These are phyloP conservation scores for Podargus strigoides DNA, from an alignment of 2,797 vertebrate genomes.

Conservation along the genomic window DNA sequence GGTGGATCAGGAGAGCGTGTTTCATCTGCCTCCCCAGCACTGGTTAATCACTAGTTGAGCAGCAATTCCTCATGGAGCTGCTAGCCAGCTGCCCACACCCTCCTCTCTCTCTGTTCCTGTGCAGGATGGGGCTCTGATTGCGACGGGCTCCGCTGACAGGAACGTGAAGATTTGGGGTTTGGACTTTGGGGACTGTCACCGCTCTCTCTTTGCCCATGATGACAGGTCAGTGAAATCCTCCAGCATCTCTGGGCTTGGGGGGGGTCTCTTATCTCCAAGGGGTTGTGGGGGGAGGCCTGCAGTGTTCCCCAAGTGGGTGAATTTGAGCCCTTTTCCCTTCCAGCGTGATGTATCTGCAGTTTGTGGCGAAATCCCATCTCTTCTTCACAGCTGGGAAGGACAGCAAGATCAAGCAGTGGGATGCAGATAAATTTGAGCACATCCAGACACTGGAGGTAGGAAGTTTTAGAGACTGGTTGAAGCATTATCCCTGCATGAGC, in stretches of 20 bases:
- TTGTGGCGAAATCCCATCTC: constrained; percentile 94
- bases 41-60: neutral
- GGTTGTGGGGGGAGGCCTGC: neutral
- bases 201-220: constrained; percentile 95
- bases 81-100: neutral
- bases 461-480: neutral
- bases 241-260: neutral
- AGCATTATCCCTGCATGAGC: neutral
- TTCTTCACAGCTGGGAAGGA: constrained; percentile 98
- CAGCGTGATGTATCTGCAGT: constrained; percentile 96
- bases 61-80: neutral
- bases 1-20: neutral
- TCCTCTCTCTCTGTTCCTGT: neutral
- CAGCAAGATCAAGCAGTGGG: constrained; percentile 95
- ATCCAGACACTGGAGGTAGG: constrained; percentile 94
- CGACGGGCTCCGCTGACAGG: constrained; percentile 93
- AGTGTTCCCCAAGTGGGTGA: neutral
- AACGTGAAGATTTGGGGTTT: constrained; percentile 98
- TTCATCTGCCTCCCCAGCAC: neutral
- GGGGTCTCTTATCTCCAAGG: neutral
- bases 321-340: constrained; percentile 1
- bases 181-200: constrained; percentile 97
- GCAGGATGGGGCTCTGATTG: constrained; percentile 89
- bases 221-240: constrained; percentile 84
- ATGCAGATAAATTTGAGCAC: constrained; percentile 94